These are phyloP conservation scores for Ditylenchus dipsaci DNA, from an alignment of 1,140 invertebrate genomes.

Conservation along the genomic window DNA sequence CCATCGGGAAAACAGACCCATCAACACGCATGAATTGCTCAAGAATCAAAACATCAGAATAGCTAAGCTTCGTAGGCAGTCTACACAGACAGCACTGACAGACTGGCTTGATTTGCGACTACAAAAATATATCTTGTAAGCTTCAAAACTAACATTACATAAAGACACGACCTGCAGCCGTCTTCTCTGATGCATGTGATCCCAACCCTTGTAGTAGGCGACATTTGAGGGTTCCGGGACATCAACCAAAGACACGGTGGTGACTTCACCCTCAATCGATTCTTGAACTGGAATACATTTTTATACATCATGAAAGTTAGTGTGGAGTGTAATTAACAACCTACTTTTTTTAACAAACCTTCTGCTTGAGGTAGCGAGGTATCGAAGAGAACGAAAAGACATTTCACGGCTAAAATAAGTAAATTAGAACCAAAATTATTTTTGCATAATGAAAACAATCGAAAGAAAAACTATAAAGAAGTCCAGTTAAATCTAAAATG, in stretches of 20 bases:
- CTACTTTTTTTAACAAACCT: slow-evolving; percentile 9
- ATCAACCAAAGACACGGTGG: slow-evolving; percentile 38
- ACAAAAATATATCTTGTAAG: slow-evolving; percentile 12
- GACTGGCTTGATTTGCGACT: not conserved
- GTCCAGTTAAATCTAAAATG: not conserved
- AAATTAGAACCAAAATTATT: not conserved
- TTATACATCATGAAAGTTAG: not conserved
- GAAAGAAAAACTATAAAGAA: not conserved
- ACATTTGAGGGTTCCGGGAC: slow-evolving; percentile 17
- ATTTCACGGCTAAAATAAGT: not conserved
- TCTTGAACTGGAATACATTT: slow-evolving; percentile 47
- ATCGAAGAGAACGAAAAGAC: not conserved
- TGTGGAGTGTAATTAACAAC: not conserved
- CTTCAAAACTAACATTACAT: not conserved
- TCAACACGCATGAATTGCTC: slow-evolving; percentile 57
- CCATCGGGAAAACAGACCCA: slow-evolving; percentile 53
- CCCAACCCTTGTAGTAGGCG: not conserved
- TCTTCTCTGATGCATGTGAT: not conserved
- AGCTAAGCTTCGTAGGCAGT: slow-evolving; percentile 46
- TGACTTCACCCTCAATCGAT: slow-evolving; percentile 40
- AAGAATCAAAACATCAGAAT: slow-evolving; percentile 52
- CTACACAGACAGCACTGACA: slow-evolving; percentile 50
- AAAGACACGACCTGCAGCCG: not conserved
- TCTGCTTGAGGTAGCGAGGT: not conserved
- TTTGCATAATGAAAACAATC: not conserved